Conservation (phyloP, 1,140 invertebrate genomes). For the Dendroctonus ponderosae region DNA sequence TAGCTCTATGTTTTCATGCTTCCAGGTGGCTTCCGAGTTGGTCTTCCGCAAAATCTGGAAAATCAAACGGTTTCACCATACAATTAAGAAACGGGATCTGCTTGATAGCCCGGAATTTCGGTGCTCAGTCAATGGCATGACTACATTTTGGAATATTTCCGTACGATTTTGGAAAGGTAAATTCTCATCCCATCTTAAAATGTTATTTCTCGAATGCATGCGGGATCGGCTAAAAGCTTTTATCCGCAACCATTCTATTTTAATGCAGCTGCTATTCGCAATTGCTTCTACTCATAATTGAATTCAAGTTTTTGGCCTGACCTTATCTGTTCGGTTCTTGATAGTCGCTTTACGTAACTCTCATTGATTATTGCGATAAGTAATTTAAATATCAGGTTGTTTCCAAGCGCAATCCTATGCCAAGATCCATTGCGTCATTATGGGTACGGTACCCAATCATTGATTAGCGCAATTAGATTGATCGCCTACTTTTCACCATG, state of each 20-base stretch:
- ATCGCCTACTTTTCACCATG: too few species aligned
- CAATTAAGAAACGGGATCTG: constrained; percentile 49
- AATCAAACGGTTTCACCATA: constrained; percentile 55
- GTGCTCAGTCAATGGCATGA: constrained; percentile 57
- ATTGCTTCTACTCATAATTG: too few species aligned
- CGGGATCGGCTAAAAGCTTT: too few species aligned
- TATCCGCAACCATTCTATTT: too few species aligned
- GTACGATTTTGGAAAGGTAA: constrained; percentile 59
- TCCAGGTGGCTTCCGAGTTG: constrained; percentile 52
- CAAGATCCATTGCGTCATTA: background rate
- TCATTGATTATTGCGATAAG: constrained; percentile 7
- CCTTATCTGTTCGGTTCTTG: background rate
- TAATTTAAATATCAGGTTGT: constrained; percentile 7
- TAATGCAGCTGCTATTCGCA: too few species aligned
- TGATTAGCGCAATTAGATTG: too few species aligned
- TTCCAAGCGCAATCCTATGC: background rate
- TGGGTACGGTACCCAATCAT: background rate
- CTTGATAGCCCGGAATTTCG: constrained; percentile 57
- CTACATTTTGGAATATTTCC: constrained; percentile 57
- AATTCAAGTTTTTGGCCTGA: constrained; percentile 2
- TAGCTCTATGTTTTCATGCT: constrained; percentile 15
- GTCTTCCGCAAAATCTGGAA: constrained; percentile 59
- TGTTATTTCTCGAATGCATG: too few species aligned
- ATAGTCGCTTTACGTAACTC: constrained; percentile 5
- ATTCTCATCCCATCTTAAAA: too few species aligned